Evolutionary conservation across 1,140 invertebrate genomes (phyloP), one percentile per base, ranked within the genome.

Genomic region (Lepeophtheirus salmonis): DNA sequence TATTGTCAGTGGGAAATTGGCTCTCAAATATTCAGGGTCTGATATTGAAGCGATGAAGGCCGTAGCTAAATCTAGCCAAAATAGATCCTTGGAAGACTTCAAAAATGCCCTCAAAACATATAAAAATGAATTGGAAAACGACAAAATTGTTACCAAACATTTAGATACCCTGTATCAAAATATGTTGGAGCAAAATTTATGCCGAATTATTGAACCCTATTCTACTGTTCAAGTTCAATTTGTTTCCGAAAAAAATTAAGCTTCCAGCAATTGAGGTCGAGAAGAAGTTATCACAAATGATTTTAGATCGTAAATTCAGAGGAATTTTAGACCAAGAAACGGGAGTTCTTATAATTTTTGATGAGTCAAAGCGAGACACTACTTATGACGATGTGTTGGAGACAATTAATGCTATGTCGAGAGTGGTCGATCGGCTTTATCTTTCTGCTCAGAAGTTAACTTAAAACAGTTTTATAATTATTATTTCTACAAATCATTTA

Each of bases 261-360:
- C 75, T 97, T 50, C 82, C 85, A 10, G 81, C 88, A 73, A 77
- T 84, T 54, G 82, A 84, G 75, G 92, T 99, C 50, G 96, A 99
- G 71, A 94, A 95, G 73, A 99, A 99, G 74, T 73, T 99, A 16
- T 97, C 94, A 21, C 95, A 99, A 73, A 99, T 99, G 96, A 98
- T 99, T 70, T 75, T 99, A 67, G 96, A 99, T 72, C 91, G 94
- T 65, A 98, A 98, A 72, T 82, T 99, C 64, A 80, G 83, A 75
- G 91, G 94, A 17, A 96, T 97, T 65, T 76, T 98, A 52, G 94
- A 98, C 76, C 96, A 99, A 76, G 94, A 91, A 55, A 88, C 90
- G 73, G 94, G 86, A 63, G 89, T 98, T 13, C 75, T 99, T 23
- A 90, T 98, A 65, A 88, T 99, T 10, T 98, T 96, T 73, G 94